Evolutionary conservation across 2,113 vertebrate species (phyloP).

Genomic region (Protobothrops flavoviridis): DNA sequence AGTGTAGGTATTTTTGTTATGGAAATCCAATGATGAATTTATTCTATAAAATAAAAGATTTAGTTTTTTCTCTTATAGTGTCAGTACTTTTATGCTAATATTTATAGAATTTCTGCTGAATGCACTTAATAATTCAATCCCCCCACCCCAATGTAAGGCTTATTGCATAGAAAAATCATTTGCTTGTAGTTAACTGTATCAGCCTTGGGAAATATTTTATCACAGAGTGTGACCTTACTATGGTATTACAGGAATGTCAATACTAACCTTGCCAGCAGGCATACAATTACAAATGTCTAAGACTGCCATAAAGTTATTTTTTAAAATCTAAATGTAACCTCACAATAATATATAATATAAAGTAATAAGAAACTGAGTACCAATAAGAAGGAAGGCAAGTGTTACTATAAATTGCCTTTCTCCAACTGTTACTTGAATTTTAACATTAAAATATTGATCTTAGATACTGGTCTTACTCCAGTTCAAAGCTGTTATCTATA

Average conservation of each 20-base stretch:
- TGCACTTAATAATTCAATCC: neutral
- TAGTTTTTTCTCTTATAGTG: neutral
- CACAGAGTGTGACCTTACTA: neutral
- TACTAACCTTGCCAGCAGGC: neutral
- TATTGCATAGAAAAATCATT: neutral
- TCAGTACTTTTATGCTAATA: neutral
- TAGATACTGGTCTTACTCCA: neutral
- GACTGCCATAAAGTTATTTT: neutral
- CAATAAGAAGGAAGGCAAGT: neutral
- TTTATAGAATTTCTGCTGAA: neutral
- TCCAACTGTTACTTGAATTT: neutral
- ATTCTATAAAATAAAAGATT: neutral
- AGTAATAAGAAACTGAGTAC: neutral
- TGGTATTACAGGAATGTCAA: neutral
- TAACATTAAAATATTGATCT: neutral
- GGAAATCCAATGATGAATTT: constrained; percentile 8
- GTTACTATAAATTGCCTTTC: neutral
- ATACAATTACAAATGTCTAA: neutral
- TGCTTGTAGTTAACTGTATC: neutral
- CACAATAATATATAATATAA: neutral
- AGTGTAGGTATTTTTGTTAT: neutral
- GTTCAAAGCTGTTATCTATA: neutral
- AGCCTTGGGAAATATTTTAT: neutral
- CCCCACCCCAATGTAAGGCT: neutral
- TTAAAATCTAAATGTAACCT: neutral